Evolutionary conservation across 2,888 invertebrate species (phyloP), one percentile per base, ranked within the genome.

Genomic region (Hesperia comma): DNA sequence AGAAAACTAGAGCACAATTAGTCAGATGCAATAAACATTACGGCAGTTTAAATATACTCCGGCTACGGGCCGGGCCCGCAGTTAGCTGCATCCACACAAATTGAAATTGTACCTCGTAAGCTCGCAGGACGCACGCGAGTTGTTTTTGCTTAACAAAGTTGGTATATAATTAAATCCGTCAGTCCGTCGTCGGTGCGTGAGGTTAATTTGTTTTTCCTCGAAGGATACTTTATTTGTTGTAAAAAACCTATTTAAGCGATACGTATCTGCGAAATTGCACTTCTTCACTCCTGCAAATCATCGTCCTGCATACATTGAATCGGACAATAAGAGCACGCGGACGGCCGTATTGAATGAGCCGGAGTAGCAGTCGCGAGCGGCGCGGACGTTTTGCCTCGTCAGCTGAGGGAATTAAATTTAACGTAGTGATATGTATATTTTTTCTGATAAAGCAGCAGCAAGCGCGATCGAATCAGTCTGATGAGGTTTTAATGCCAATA

Each of bases 91-190:
- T 14, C 37, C 43, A 49, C 21, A 40, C 49, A 63, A 55, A 63
- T 63, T 57, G 56, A 63, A 63, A 49, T 49, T 61, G 21, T 57
- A 57, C 21, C n/a, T 43, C 57, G 21, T 41, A 14, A 32, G 51
- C 37, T 14, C 19, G 15, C 33, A 41, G 46, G 37, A 56, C 67
- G 56, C 67, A 67, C 55, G 56, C 56, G 49, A 67, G 6, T 49
- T 32, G 67, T 67, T 67, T 67, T 67, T 67, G 60, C 67, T 19
- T 51, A 56, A 61, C 54, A 43, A 61, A 41, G 61, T 67, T 55
- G 46, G 43, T 69, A 69, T 69, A 70, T 71, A 72, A 74, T 74
- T 74, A 71, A 70, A 67, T 68, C 63, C 69, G 68, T 63, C 70
- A 63, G 67, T 60, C 67, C 32, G 62, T 60, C 61, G 58, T 60